Evolutionary conservation across 2,888 invertebrate species (phyloP).

Genomic region (Melangyna quadrimaculata): DNA sequence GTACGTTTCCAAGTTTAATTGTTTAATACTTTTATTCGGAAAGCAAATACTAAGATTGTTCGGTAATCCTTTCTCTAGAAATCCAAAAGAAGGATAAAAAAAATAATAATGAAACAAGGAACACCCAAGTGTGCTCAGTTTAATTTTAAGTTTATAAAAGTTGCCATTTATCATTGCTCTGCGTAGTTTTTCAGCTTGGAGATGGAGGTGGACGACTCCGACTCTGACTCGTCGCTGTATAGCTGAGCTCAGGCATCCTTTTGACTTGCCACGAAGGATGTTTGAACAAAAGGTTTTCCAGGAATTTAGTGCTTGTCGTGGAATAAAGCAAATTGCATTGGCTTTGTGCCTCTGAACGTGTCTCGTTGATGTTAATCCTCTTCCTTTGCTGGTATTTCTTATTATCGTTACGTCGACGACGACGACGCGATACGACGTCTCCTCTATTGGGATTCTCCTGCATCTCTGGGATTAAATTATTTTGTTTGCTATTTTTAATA

Average conservation of each 20-base stretch:
- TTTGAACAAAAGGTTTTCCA: constrained; percentile 14
- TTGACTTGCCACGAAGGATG: constrained; percentile 7
- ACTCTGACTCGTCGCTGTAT: neutral
- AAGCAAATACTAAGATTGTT: constrained; percentile 58
- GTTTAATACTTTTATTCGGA: constrained; percentile 60
- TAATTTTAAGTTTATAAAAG: constrained; percentile 44
- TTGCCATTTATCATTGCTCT: constrained; percentile 22
- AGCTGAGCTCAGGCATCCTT: constrained; percentile 31
- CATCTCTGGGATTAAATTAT: neutral
- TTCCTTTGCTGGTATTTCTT: constrained; percentile 8
- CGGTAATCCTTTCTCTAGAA: constrained; percentile 22
- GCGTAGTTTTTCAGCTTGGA: neutral
- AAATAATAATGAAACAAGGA: neutral
- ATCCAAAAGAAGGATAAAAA: neutral
- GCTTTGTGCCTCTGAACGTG: constrained; percentile 19
- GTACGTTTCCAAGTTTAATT: constrained; percentile 51
- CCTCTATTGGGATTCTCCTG: neutral
- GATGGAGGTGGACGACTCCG: neutral
- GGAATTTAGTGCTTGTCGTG: constrained; percentile 25
- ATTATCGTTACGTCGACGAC: neutral
- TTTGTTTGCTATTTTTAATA: constrained; percentile 18
- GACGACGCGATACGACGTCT: no score
- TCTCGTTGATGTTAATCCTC: neutral
- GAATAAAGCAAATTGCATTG: constrained; percentile 38
- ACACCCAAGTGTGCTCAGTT: constrained; percentile 31